Evolutionary conservation across 2,888 invertebrate genomes (phyloP), one percentile per base, ranked within the genome.

Genomic region (Lordiphosa fenestrarum): DNA sequence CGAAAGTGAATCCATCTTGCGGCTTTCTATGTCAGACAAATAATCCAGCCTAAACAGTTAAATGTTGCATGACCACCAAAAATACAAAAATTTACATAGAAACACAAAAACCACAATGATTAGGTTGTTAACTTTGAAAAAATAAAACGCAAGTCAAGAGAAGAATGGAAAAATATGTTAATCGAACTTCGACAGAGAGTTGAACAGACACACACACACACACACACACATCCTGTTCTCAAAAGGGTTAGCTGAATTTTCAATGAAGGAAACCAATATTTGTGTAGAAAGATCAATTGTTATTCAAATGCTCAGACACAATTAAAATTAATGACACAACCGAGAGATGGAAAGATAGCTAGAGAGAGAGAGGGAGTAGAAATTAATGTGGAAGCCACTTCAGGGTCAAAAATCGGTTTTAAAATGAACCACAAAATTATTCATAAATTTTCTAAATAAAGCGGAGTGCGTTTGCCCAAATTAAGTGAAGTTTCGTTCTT

Each of bases 311-410:
- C 64, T 3, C 9, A 69, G n/a, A 47, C 30, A 66, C 69, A 68
- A 59, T 71, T 68, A 58, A 64, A 81, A 81, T 75, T 77, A 81
- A 78, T 81, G 81, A 81, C 63, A 61, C 49, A 44, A 47, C n/a
- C 53, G 23, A 46, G 58, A 57, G 58, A 40, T 15, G 2, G 7
- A 33, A 19, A 19, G 4, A 19, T 19, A 4, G 15, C 15, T 19
- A 4, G 9, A 19, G 10, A 19, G 19, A 30, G 19, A 23, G 10
- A n/a, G 4, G 21, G 15, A 35, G 7, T 44, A n/a, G 19, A 19
- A 25, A 30, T 9, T 9, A 9, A 7, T 30, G 30, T 30, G 30
- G 3, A 9, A 30, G 9, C 7, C 7, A 25, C 7, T 25, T 25
- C 6, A 6, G 6, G 25, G 25, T 6, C 6, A 6, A 6, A 25